Base-by-base conservation (phyloP, 2,113 vertebrate genomes). In the Syngnathus typhle region DNA sequence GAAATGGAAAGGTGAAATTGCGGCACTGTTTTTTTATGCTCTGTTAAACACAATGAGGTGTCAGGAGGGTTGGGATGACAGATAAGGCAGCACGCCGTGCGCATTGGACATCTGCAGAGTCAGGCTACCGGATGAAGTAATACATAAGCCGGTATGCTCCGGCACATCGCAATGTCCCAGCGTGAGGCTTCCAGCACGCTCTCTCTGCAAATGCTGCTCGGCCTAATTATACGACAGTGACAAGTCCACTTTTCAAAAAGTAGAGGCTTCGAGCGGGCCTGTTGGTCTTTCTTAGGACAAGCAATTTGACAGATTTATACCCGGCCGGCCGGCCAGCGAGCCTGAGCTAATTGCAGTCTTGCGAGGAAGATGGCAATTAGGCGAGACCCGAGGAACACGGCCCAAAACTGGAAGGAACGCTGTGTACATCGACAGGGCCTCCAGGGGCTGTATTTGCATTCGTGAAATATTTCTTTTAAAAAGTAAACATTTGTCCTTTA, bases 301-400 rank as follows among this genome's bases (percentile, higher is more conserved):
- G 87, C 80, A 80, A 83, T 83, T 80, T 78, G 70, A 73, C 74
- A 87, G 78, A 90, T 85, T 82, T 85, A 78, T 78, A 69, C 74
- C 52, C 55, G 54, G 74, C 55, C 27, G 2, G 13, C 27, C 77
- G 83, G 84, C 87, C 85, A 76, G 72, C 2, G 58, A 83, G 78
- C 84, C 86, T 77, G 62, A 38, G 80, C 85, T 90, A 91, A 91
- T 90, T 90, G 82, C 77, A 91, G 85, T 75, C 79, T 81, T 84
- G 72, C 70, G 85, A 75, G 72, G 79, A 73, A 83, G 80, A 87
- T 80, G 81, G 86, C 85, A 89, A 91, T 91, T 91, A 90, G 71
- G 79, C 77, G 65, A 77, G 79, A 76, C 72, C 82, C 79, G 84
- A 58, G 82, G 83, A 86, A 87, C 69, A 86, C 52, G 44, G 64